Evolutionary conservation across 2,113 vertebrate genomes (phyloP), one percentile per base, ranked within the genome.

Genomic region (Buteo buteo): DNA sequence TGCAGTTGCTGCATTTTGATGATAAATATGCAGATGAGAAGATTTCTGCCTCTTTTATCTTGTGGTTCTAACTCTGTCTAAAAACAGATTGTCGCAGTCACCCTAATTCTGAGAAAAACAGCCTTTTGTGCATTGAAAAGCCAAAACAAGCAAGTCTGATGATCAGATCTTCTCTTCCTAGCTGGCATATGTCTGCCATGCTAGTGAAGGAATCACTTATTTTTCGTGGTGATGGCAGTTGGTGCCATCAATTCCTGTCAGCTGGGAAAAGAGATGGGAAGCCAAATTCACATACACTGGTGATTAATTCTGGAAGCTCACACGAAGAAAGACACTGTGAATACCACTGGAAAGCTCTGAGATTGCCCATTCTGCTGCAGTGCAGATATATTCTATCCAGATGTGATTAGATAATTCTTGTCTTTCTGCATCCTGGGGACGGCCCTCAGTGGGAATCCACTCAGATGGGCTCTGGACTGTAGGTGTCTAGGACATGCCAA

Each of bases 1-100:
- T 98, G 97, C 98, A 96, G 97, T 96, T 95, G 94, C 96, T 97
- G 95, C 95, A 96, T 97, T 97, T 97, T 97, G 94, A 97, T 95
- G 97, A 97, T 97, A 97, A 98, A 98, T 98, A 97, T 96, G 96
- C 94, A 97, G 95, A 98, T 96, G 29, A 85, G 93, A 95, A 91
- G 89, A 90, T 92, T 91, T 82, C 88, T 97, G 86, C 96, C 92
- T 97, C 86, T 96, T 92, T 82, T 70, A 92, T 97, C 95, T 96
- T 73, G 55, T 90, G 93, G 82, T 94, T 88, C 96, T 94, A 93
- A 94, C 96, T 94, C 97, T 90, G 95, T 96, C 96, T 98, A 96
- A 96, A 98, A 98, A 94, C 97, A 98, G 97, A 97, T 96, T 97
- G 97, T 94, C 24, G 79, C 96, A 94, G 93, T 96, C 96, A 96